Percentiles rank a stretch among this genome's conserved stretches.
phyloP scores from a whole-genome alignment of 2,888 invertebrate genomes.

The Exephanes ischioxanthus region DNA sequence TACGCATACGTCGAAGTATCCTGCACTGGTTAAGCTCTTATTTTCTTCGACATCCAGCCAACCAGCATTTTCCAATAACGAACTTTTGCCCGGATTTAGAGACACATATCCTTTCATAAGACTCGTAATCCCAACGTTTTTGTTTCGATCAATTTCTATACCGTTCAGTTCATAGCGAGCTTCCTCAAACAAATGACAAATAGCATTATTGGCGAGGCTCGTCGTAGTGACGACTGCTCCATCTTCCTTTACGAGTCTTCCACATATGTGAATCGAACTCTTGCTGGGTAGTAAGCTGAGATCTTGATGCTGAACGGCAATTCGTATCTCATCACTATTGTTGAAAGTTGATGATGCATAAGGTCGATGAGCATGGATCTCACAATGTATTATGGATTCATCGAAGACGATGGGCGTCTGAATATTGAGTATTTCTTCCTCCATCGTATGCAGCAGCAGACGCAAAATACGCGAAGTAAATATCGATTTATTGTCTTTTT shows the following conservation, averaged over 20 bases:
- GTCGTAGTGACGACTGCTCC: background rate
- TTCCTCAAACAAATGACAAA: constrained; percentile 77
- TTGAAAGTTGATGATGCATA: constrained; percentile 54
- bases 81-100: constrained; percentile 56
- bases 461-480: no score
- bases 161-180: constrained; percentile 80
- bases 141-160: constrained; percentile 77
- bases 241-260: constrained; percentile 23
- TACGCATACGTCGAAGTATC: constrained; percentile 47
- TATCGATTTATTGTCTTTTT: no score
- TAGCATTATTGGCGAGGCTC: constrained; percentile 55
- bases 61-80: constrained; percentile 53
- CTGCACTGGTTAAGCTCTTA: background rate
- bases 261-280: constrained; percentile 65
- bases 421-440: constrained; percentile 5
- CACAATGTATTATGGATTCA: constrained; percentile 44
- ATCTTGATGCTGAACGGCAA: constrained; percentile 32
- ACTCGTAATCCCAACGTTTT: constrained; percentile 79
- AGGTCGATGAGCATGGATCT: constrained; percentile 38
- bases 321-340: no score
- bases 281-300: constrained; percentile 51
- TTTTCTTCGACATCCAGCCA: constrained; percentile 44
- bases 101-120: constrained; percentile 80
- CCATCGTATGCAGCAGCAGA: constrained; percentile 32
- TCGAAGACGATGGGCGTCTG: constrained; percentile 51